These are phyloP conservation scores for Tachycineta bicolor DNA, from an alignment of 2,113 vertebrate species.

Conservation along the genomic window DNA sequence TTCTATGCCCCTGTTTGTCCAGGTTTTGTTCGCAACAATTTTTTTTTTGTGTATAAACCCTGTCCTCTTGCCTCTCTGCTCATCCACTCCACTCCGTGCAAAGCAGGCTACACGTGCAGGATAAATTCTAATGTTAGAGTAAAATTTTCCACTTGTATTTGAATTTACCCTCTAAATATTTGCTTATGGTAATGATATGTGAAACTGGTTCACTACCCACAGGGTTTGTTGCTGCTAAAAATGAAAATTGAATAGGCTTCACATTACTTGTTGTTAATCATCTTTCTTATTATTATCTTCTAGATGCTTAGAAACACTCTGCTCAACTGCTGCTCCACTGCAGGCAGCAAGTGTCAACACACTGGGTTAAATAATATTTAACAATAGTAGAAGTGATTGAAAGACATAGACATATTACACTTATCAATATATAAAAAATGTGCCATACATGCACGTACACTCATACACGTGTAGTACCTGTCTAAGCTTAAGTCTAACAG, in stretches of 20 bases:
- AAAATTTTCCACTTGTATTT: background rate
- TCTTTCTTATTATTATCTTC: background rate
- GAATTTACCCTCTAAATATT: background rate
- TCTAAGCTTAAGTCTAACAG: background rate
- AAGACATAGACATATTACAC: too few relatives aligned
- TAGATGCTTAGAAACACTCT: background rate
- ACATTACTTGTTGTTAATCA: background rate
- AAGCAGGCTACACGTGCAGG: background rate
- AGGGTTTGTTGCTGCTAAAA: background rate
- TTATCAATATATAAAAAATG: background rate
- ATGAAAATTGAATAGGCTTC: background rate
- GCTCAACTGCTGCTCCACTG: background rate
- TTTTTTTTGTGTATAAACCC: background rate
- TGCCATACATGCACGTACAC: background rate
- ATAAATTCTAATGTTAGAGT: background rate
- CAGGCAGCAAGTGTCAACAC: background rate
- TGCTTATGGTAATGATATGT: background rate
- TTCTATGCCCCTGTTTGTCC: background rate
- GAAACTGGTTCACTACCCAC: background rate
- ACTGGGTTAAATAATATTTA: background rate
- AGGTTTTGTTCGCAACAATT: background rate
- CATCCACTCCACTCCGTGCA: background rate
- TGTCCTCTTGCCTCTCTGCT: background rate
- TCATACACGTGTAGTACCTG: rapidly evolving
- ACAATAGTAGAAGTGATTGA: background rate